A percentile compares a stretch with the other conserved stretches of the same genome.
phyloP scores from a whole-genome alignment of 1,140 invertebrate species.

The Aphelenchoides avenae region DNA sequence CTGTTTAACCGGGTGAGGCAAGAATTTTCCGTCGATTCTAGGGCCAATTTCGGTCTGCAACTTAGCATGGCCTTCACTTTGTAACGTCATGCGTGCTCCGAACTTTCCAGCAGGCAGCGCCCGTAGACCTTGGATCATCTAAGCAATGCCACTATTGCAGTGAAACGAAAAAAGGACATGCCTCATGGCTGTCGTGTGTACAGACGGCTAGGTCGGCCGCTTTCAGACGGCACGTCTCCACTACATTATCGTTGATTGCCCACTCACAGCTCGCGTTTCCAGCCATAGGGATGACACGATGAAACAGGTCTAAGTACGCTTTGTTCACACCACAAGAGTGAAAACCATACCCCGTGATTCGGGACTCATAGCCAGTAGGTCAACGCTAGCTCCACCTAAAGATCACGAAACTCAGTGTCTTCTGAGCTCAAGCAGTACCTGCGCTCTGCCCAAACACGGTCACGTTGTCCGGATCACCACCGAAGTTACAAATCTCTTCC shows the following conservation, averaged over 20 bases:
- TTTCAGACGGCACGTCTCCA: neutral
- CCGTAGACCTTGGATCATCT: conserved; percentile 1
- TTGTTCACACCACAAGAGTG: neutral
- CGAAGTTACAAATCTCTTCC: conserved; percentile 11
- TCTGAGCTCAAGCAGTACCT: no score
- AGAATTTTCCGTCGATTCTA: neutral
- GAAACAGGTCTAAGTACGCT: conserved; percentile 11
- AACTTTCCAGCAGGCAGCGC: neutral
- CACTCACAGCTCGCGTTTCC: conserved; percentile 5
- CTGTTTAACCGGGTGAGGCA: neutral
- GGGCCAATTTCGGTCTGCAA: neutral
- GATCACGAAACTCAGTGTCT: no score
- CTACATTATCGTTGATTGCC: neutral
- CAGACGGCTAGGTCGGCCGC: neutral
- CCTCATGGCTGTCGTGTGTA: neutral
- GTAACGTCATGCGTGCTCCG: neutral
- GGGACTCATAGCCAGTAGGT: conserved; percentile 3
- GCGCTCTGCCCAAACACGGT: conserved; percentile 11
- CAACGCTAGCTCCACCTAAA: conserved; percentile 8
- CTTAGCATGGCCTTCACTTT: neutral
- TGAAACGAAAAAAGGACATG: neutral
- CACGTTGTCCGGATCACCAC: conserved; percentile 20
- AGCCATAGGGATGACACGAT: conserved; percentile 17
- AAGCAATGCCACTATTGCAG: neutral
- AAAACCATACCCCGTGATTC: conserved; percentile 1